A percentile compares a stretch with the other conserved stretches of the same genome.
These are phyloP conservation scores for Drosophila koepferae DNA, from an alignment of 2,888 invertebrate genomes.

Conservation along the genomic window DNA sequence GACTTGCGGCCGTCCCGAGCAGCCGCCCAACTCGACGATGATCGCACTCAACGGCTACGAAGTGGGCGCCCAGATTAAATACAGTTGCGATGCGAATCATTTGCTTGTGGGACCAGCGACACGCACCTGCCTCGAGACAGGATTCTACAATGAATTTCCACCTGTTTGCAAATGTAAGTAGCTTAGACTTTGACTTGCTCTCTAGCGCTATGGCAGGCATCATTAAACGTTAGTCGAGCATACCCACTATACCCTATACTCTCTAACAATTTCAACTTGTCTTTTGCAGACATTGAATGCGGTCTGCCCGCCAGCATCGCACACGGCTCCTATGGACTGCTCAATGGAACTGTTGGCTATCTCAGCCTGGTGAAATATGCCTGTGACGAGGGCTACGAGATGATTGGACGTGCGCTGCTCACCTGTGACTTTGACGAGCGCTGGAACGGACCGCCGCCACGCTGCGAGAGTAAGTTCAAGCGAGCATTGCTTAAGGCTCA, in stretches of 20 bases:
- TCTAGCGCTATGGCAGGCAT: too few relatives aligned
- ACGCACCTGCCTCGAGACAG: constrained; percentile 94
- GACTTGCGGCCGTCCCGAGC: constrained; percentile 95
- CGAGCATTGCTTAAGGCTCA: too few relatives aligned
- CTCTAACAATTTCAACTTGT: neutral
- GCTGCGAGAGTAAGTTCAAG: constrained; percentile 90
- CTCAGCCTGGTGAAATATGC: constrained; percentile 93
- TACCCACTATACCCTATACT: neutral
- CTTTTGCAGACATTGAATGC: constrained; percentile 91
- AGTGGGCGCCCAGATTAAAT: constrained; percentile 93
- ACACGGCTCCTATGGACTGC: constrained; percentile 92
- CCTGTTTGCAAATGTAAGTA: constrained; percentile 95
- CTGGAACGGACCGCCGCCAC: constrained; percentile 97
- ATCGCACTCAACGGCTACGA: constrained; percentile 89
- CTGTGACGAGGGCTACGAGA: constrained; percentile 93
- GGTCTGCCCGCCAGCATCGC: constrained; percentile 94
- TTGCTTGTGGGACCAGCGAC: constrained; percentile 93
- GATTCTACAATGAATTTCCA: constrained; percentile 97
- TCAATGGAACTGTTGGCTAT: constrained; percentile 95
- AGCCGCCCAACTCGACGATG: constrained; percentile 97
- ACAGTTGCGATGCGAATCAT: constrained; percentile 94
- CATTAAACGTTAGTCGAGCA: neutral
- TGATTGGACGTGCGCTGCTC: constrained; percentile 92
- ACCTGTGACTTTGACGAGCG: constrained; percentile 96
- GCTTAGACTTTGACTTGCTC: too few relatives aligned